Base-by-base conservation (phyloP, 2,113 vertebrate species). In the Trematomus loennbergii region DNA sequence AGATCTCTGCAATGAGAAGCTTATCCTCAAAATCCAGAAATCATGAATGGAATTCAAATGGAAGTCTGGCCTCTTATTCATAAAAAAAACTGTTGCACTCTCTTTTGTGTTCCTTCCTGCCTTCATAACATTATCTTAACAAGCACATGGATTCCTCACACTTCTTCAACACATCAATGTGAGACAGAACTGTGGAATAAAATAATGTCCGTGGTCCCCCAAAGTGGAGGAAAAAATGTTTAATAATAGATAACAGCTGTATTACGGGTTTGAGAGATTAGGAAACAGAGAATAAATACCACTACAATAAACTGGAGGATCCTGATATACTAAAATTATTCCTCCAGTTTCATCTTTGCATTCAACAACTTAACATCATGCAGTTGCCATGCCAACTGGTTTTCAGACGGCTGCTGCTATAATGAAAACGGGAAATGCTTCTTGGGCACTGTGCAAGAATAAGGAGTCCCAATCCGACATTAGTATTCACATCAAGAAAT, bases 381-480 rank as follows among this genome's bases (percentile, higher is more conserved):
- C 89, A 82, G 91, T 93, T 93, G 83, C 93, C 91, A 93, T 93
- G 91, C 84, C 92, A 93, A 93, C 91, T 84, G 61, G 83, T 90
- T 78, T 85, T 75, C 83, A 86, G 79, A 71, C 87, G 86, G 79
- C 78, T 83, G 79, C 77, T 75, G 78, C 84, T 59, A 59, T 53
- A 75, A 77, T 46, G 72, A 69, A 70, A 82, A 82, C 3, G 13
- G 65, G 75, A 87, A 76, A 69, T n/a, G 72, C 75, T 85, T 66
- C 76, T 81, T 74, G 78, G 78, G 66, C 50, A 50, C 46, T 33
- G 64, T 67, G 81, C 1, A 53, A 66, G 70, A 83, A 82, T 73
- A 66, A 88, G 77, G 63, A 82, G 49, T 77, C 58, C 54, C 57
- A 57, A 45, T 81, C 36, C 17, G 9, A 63, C 58, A 66, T 75